Percentiles rank a stretch among this genome's conserved stretches.
Evolutionary conservation across 1,140 invertebrate genomes (phyloP).

Genomic region (Drosophila mauritiana): DNA sequence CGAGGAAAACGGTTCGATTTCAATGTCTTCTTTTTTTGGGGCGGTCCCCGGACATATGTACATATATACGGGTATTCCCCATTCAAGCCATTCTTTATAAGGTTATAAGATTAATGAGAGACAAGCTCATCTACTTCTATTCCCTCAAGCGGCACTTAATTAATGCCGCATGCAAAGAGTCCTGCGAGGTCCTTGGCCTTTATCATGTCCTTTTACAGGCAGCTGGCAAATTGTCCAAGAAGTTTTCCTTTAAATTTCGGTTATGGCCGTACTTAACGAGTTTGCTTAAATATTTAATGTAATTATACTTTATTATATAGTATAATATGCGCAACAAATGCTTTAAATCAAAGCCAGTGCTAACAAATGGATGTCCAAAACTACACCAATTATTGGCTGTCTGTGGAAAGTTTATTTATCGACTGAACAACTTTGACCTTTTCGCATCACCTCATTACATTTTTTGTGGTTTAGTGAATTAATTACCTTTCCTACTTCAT

Average conservation of each 20-base stretch:
- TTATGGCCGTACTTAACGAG: not conserved
- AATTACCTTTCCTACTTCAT: conserved; percentile 24
- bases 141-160: conserved; percentile 66
- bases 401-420: conserved; percentile 8
- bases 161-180: conserved; percentile 47
- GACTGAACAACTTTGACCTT: conserved; percentile 12
- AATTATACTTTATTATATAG: too few relatives aligned
- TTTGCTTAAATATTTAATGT: too few relatives aligned
- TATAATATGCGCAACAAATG: not conserved
- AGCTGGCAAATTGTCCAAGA: not conserved
- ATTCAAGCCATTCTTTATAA: conserved; percentile 53
- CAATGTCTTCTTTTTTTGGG: conserved; percentile 30
- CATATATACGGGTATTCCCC: conserved; percentile 51
- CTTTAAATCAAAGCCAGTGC: not conserved
- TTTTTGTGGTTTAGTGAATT: conserved; percentile 3
- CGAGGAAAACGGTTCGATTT: conserved; percentile 29
- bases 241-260: not conserved
- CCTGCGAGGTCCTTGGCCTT: conserved; percentile 11
- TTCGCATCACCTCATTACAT: not conserved
- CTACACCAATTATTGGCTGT: conserved; percentile 20
- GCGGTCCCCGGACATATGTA: conserved; percentile 56
- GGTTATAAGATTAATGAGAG: conserved; percentile 72
- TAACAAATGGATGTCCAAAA: conserved; percentile 10
- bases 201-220: not conserved
- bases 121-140: conserved; percentile 73